phyloP scores from a whole-genome alignment of 2,113 vertebrate genomes.

The Oenanthe melanoleuca region DNA sequence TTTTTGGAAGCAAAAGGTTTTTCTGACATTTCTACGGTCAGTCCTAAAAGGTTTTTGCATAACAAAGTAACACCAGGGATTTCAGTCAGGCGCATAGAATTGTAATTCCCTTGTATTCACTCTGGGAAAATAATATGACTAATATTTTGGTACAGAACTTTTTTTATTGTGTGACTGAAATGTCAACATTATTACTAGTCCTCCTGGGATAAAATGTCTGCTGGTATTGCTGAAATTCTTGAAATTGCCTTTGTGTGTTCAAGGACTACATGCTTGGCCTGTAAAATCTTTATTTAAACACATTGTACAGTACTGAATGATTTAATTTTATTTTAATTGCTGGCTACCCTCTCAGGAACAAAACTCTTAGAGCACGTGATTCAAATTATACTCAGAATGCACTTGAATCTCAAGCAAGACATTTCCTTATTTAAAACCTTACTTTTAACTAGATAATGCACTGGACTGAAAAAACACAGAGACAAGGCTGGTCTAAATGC shows the following conservation, averaged over 20 bases:
- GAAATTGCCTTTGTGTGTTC: not conserved
- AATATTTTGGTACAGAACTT: not conserved
- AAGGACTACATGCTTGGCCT: not conserved
- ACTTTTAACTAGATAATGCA: not conserved
- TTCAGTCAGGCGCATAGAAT: not conserved
- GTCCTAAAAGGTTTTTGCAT: not conserved
- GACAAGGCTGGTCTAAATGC: not conserved
- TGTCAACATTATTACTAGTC: not conserved
- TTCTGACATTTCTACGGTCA: not conserved
- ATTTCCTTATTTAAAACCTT: not conserved
- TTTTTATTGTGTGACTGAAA: not conserved
- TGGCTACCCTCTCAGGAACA: not conserved
- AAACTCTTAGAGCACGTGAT: not conserved
- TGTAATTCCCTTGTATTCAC: not conserved
- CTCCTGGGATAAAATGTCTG: not conserved
- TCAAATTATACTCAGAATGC: not conserved
- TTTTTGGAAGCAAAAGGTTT: not conserved
- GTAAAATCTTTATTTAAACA: slow-evolving; percentile 6
- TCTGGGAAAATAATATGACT: not conserved
- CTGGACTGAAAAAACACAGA: not conserved
- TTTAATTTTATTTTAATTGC: not conserved
- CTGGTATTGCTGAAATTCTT: not conserved
- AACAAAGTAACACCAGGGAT: not conserved
- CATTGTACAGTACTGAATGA: not conserved
- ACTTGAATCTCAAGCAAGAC: not conserved